Base-by-base conservation (phyloP, 2,888 invertebrate species). In the Lumbricus terrestris region DNA sequence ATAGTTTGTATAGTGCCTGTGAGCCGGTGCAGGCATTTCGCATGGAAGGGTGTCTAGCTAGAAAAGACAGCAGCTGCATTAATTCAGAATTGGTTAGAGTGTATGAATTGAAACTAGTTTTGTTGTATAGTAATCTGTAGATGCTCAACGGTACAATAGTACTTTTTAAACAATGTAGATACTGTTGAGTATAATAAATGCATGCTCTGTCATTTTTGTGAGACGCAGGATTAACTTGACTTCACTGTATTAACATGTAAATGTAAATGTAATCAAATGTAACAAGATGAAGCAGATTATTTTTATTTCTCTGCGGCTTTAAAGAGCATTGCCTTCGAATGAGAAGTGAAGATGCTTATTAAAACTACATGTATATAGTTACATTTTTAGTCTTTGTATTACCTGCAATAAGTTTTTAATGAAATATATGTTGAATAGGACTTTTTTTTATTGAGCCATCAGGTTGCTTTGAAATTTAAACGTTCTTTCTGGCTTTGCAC, bases 51-150 rank as follows among this genome's bases (percentile, higher is more conserved):
- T 69, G 69, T 69, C 69, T n/a, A 69, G 69, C 69, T 69, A 69
- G 69, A 69, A 6, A n/a, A 69, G 69, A n/a, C 29, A 69, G 69
- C 69, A 69, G n/a, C 69, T 69, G 69, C 69, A 69, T 29, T 69
- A 69, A n/a, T 69, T 69, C 69, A n/a, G 69, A 69, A 69, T 69
- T 69, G 69, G n/a, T 69, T 69, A 69, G 69, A 69, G 69, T 69
- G 69, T 69, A 69, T n/a, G 69, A n/a, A n/a, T n/a, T n/a, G n/a
- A 69, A 69, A 69, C 8, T 69, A n/a, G 69, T 69, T 13, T 54
- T 69, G 69, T n/a, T 69, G 40, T 40, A 40, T 69, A n/a, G 29
- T 69, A 4, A 29, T 69, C n/a, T 69, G 69, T 69, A 69, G 69
- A 69, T 69, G 16, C 8, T 69, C 69, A 69, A 11, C 69, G 2